Evolutionary conservation across 2,113 vertebrate genomes (phyloP), one percentile per base, ranked within the genome.

Genomic region (Mirounga angustirostris): DNA sequence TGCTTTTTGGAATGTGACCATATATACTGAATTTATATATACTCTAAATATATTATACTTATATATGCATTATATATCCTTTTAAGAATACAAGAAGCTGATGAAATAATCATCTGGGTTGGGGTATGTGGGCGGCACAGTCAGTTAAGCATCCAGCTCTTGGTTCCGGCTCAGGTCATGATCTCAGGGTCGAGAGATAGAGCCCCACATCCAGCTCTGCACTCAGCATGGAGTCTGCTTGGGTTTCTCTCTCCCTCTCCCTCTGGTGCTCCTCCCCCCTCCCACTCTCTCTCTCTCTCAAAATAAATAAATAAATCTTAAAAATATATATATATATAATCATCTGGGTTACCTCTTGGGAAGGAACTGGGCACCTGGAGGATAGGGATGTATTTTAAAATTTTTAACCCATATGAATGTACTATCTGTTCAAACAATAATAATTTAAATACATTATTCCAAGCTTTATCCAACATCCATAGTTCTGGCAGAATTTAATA

Each of bases 401-500:
- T 46, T 24, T 81, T 71, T 93, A 78, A 93, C 78, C 69, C 56
- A 63, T 18, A 59, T 50, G 19, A 69, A 79, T 61, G 10, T 58
- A 52, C 81, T 50, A 81, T 28, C 43, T 73, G 16, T 91, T 89
- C 22, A 89, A 91, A 83, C 58, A 94, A 82, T 69, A 88, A 52
- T 83, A 83, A 28, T 59, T 59, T 88, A 88, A 89, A 19, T 74
- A 59, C 58, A 65, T 73, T 30, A 73, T 67, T 65, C 82, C 46
- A 81, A 52, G 40, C 2, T 24, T 40, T 58, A 24, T 3, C 33
- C 46, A 36, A 46, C 10, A 69, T 61, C 26, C 56, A 46, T 52
- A 36, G 24, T 65, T 83, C 54, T n/a, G 89, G 30, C 82, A 81
- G 78, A 88, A 6, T 18, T 90, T 52, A 67, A 67, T 3, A 33